phyloP scores from a whole-genome alignment of 2,888 invertebrate genomes.

The Bibio marci region DNA sequence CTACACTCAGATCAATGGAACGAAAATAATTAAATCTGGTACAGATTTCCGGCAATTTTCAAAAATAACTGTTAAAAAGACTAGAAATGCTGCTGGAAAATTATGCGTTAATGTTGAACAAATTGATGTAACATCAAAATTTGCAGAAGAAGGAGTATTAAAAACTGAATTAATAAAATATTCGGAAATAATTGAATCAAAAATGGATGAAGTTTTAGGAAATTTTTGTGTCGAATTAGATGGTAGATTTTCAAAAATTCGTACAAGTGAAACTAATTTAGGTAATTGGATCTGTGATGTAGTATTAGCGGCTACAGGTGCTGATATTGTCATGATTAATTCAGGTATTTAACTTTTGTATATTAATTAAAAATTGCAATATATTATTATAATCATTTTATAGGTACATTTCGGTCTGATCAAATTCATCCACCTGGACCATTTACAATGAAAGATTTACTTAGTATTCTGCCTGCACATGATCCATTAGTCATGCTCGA shows the following conservation, averaged over 20 bases:
- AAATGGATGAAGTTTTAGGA: conserved; percentile 70
- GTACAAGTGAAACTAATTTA: conserved; percentile 75
- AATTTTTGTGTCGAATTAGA: conserved; percentile 74
- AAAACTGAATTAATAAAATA: conserved; percentile 57
- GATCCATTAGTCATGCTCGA: conserved; percentile 66
- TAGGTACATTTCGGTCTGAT: conserved; percentile 27
- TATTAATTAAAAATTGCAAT: not conserved
- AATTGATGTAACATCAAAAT: conserved; percentile 51
- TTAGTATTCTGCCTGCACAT: conserved; percentile 69
- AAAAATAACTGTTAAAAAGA: conserved; percentile 52
- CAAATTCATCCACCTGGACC: conserved; percentile 58
- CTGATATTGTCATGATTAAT: conserved; percentile 71
- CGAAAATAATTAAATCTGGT: conserved; percentile 72
- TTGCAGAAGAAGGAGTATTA: conserved; percentile 50
- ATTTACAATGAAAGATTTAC: conserved; percentile 69
- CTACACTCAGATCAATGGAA: conserved; percentile 48
- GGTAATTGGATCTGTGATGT: conserved; percentile 76
- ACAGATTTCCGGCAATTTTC: conserved; percentile 84
- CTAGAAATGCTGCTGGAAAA: conserved; percentile 29
- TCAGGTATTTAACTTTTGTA: conserved; percentile 44
- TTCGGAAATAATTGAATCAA: conserved; percentile 57
- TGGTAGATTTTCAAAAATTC: conserved; percentile 62
- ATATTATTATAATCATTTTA: conserved; percentile 1
- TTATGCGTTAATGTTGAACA: conserved; percentile 47
- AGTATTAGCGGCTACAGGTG: conserved; percentile 66